Base-by-base conservation (phyloP, 2,797 vertebrate species). In the Champsocephalus gunnari region DNA sequence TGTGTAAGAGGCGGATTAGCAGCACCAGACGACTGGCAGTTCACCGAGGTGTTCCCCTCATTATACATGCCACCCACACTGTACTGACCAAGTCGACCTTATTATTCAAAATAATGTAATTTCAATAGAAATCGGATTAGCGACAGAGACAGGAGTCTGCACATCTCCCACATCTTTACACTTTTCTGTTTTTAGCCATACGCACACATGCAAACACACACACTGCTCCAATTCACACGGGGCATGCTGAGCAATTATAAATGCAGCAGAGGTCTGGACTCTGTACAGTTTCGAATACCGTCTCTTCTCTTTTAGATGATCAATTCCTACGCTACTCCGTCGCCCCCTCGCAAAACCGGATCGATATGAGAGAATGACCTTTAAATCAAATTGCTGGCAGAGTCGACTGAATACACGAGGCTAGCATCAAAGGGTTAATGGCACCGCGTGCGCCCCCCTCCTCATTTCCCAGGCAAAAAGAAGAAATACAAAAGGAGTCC, bases 371-470 rank as follows among this genome's bases (percentile, higher is more conserved):
- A 94, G 93, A 94, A 93, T 94, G 93, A 95, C 94, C 94, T 95
- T 95, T 94, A 94, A 94, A 94, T 95, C 93, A 95, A 94, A 95
- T 94, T 92, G 93, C 93, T 94, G 91, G 91, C 92, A 93, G 92
- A 93, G 93, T 90, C 84, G 81, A 90, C 91, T 81, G 87, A 84
- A 91, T 82, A 88, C 89, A 91, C 89, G 86, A 88, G 87, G 88
- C 84, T 77, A 65, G 81, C 88, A 83, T 91, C 89, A 92, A 90
- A 91, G 89, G 91, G 93, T 95, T 94, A 93, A 92, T 91, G 85
- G 86, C 79, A 79, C 74, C 61, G 81, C 63, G 68, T 61, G 79
- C 84, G 62, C 63, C 65, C 71, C 60, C 49, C 50, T 71, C 28
- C 24, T 14, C 34, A 5, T 3, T 70, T 76, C 60, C 47, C 45